Evolutionary conservation across 2,113 vertebrate species (phyloP).

Genomic region (Nycticorax nycticorax): DNA sequence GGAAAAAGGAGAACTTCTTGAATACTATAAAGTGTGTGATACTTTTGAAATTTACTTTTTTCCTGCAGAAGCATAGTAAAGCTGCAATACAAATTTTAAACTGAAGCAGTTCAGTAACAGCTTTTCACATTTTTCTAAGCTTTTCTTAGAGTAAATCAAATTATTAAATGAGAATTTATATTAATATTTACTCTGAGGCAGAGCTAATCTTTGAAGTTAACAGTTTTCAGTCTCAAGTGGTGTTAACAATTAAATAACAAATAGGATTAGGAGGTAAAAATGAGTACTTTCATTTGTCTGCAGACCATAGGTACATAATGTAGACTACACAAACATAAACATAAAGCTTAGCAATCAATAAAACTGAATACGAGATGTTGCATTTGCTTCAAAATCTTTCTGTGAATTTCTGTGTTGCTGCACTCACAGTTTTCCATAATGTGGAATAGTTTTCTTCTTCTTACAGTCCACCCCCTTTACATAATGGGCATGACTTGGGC

Average conservation of each 20-base stretch:
- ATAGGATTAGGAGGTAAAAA: neutral
- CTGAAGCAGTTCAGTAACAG: neutral
- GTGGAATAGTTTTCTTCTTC: neutral
- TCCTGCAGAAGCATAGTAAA: neutral
- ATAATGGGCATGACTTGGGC: neutral
- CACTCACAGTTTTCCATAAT: neutral
- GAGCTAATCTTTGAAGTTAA: neutral
- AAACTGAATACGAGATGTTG: neutral
- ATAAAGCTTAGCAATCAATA: neutral
- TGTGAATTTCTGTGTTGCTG: neutral
- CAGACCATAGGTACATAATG: neutral
- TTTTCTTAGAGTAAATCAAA: conserved; percentile 9
- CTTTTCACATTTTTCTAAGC: neutral
- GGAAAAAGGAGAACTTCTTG: neutral
- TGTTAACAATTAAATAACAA: neutral
- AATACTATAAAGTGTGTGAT: neutral
- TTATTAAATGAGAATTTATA: neutral
- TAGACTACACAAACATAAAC: neutral
- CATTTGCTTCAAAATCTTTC: neutral
- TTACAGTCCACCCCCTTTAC: neutral
- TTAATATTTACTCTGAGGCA: conserved; percentile 22
- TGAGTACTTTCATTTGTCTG: neutral
- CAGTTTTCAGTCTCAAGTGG: neutral
- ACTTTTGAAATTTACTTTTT: neutral
- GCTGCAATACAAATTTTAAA: neutral